phyloP scores from a whole-genome alignment of 2,888 invertebrate genomes.

The Drosophila ustulata region DNA sequence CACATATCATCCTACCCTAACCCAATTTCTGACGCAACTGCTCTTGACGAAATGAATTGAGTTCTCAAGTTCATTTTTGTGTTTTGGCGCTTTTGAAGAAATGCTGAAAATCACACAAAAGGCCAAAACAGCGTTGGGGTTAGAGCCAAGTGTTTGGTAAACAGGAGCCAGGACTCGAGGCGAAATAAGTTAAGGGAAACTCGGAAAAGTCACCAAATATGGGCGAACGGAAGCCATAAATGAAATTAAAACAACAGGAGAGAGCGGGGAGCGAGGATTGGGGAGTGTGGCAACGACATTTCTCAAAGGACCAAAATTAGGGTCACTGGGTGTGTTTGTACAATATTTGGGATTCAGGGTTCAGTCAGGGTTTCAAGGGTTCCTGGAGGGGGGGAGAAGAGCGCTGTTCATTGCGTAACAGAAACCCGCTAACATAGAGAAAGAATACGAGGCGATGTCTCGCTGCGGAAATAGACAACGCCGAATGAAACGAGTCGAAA shows the following conservation, averaged over 20 bases:
- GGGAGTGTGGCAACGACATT: conserved; percentile 62
- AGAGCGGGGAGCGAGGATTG: conserved; percentile 25
- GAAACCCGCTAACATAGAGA: conserved; percentile 63
- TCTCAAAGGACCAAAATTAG: conserved; percentile 82
- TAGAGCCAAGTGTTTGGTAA: conserved; percentile 5
- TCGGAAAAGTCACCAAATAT: conserved; percentile 62
- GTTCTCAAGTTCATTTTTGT: conserved; percentile 56
- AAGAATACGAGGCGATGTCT: conserved; percentile 27
- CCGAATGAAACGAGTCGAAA: conserved; percentile 47
- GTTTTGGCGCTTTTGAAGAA: conserved; percentile 45
- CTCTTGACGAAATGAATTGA: conserved; percentile 61
- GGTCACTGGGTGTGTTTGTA: conserved; percentile 83
- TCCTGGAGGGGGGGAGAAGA: background rate
- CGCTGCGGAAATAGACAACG: conserved; percentile 45
- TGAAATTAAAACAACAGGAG: conserved; percentile 74
- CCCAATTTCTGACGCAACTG: conserved; percentile 29
- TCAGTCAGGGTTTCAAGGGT: conserved; percentile 26
- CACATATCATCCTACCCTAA: conserved; percentile 1
- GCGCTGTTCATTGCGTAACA: conserved; percentile 67
- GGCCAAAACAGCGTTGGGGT: conserved; percentile 26
- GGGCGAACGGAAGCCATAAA: conserved; percentile 79
- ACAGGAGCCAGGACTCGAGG: conserved; percentile 24
- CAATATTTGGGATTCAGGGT: conserved; percentile 48
- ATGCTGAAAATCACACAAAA: conserved; percentile 64
- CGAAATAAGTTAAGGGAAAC: conserved; percentile 49